These are phyloP conservation scores for Zaprionus taronus DNA, from an alignment of 1,140 invertebrate genomes.

Conservation along the genomic window DNA sequence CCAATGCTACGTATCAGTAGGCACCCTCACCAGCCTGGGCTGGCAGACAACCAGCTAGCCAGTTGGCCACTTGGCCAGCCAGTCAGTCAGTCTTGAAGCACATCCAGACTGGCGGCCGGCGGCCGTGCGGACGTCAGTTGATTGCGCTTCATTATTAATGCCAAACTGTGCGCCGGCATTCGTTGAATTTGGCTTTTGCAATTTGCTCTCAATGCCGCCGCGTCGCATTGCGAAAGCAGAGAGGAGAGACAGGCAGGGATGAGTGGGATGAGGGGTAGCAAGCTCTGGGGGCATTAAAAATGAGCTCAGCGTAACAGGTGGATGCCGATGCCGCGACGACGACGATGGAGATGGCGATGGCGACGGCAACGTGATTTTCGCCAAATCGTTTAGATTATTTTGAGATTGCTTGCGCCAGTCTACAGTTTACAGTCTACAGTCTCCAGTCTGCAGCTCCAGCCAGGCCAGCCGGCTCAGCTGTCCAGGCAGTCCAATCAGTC, in stretches of 20 bases:
- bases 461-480: constrained; percentile 26
- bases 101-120: constrained; percentile 43
- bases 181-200: constrained; percentile 81
- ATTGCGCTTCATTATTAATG: constrained; percentile 83
- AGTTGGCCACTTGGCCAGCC: neutral
- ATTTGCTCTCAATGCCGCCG: constrained; percentile 78
- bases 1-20: constrained; percentile 21
- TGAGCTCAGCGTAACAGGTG: constrained; percentile 80
- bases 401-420: constrained; percentile 79
- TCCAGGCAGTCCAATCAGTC: constrained; percentile 30
- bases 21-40: constrained; percentile 43
- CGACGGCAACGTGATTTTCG: constrained; percentile 77
- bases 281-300: constrained; percentile 67
- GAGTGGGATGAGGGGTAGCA: neutral
- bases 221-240: neutral
- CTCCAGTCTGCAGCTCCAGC: neutral
- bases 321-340: constrained; percentile 49
- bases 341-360: constrained; percentile 42
- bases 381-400: constrained; percentile 83
- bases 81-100: constrained; percentile 31
- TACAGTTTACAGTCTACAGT: constrained; percentile 39
- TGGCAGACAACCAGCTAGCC: neutral
- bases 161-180: constrained; percentile 80
- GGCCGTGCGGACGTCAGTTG: constrained; percentile 56
- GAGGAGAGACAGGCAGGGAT: neutral